Conservation (phyloP, 1,140 invertebrate genomes). For the Bilobella aurantiaca region DNA sequence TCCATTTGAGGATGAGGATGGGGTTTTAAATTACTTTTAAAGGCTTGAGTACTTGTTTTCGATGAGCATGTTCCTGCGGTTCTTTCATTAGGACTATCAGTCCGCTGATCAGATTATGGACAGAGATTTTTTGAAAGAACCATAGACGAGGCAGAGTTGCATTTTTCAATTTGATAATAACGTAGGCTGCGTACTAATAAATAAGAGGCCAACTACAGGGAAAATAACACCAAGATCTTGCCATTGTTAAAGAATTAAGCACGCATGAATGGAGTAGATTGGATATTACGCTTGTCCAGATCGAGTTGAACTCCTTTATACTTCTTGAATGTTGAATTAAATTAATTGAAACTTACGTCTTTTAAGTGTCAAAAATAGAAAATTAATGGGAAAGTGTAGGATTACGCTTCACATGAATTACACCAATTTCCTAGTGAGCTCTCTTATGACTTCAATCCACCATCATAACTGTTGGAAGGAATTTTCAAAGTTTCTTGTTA, state of each 20-base stretch:
- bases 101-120: not conserved
- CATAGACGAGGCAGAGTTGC: not conserved
- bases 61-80: too few relatives aligned
- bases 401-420: not conserved
- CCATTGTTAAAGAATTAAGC: too few relatives aligned
- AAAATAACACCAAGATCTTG: too few relatives aligned
- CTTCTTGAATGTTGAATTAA: not conserved
- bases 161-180: not conserved
- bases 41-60: not conserved
- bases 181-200: not conserved
- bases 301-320: too few relatives aligned
- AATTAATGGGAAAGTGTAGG: not conserved
- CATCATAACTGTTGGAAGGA: not conserved
- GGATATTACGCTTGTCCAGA: too few relatives aligned
- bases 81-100: too few relatives aligned
- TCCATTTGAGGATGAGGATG: not conserved
- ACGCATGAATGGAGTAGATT: too few relatives aligned
- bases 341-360: not conserved
- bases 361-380: not conserved
- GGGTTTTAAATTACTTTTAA: slow-evolving; percentile 5
- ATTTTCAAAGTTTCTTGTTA: not conserved
- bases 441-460: not conserved
- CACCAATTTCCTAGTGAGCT: not conserved
- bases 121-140: not conserved
- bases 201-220: not conserved